These are phyloP conservation scores for Pseudomyrmex dendroicus DNA, from an alignment of 1,140 invertebrate species.

Conservation along the genomic window DNA sequence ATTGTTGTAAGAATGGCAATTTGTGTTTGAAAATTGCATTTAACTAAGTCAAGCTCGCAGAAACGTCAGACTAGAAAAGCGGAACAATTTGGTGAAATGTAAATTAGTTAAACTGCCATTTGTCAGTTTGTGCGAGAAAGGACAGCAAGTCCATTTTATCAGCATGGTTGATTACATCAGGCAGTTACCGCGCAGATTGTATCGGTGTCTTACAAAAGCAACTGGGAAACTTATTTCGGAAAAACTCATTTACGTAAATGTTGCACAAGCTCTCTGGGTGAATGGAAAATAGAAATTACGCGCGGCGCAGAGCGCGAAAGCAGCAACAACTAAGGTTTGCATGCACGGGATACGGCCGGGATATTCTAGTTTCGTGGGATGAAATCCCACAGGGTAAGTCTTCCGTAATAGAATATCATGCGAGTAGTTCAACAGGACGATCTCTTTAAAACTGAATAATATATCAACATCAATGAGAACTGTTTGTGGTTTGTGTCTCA, in stretches of 20 bases:
- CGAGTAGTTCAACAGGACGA: conserved; percentile 42
- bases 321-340: conserved; percentile 10
- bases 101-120: conserved; percentile 58
- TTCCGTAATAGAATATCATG: conserved; percentile 55
- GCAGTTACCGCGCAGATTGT: conserved; percentile 6
- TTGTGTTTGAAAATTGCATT: conserved; percentile 16
- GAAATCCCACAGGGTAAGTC: conserved; percentile 31
- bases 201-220: not conserved
- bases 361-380: conserved; percentile 43
- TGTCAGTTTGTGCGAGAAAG: not conserved
- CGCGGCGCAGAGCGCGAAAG: not conserved
- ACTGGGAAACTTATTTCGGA: conserved; percentile 14
- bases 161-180: not conserved
- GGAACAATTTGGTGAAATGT: conserved; percentile 20
- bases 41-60: conserved; percentile 26
- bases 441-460: conserved; percentile 60
- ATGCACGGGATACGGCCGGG: not conserved
- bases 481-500: conserved; percentile 22
- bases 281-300: conserved; percentile 58
- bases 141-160: conserved; percentile 31
- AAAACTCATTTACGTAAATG: conserved; percentile 33
- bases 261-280: conserved; percentile 24
- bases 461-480: conserved; percentile 42
- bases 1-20: conserved; percentile 45
- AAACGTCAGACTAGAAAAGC: conserved; percentile 15